Percentiles rank a stretch among this genome's conserved stretches.
Conservation (phyloP, 2,113 vertebrate genomes). For the Hemicordylus capensis region DNA sequence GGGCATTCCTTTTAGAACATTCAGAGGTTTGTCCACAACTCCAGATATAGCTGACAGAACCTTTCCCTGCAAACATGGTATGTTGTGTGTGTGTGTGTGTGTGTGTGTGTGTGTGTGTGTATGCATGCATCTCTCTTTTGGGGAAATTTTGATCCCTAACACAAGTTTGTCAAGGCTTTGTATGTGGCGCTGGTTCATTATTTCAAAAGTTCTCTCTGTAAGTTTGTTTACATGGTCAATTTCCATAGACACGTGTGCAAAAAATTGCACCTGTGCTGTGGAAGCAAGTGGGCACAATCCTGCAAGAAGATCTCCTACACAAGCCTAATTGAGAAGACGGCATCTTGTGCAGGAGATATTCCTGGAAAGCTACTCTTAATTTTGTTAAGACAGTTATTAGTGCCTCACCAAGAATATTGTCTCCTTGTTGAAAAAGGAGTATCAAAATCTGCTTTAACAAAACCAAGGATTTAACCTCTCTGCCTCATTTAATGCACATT, state of each 20-base stretch:
- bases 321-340: not conserved
- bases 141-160: too few relatives aligned
- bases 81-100: too few relatives aligned
- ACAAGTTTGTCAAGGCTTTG: not conserved
- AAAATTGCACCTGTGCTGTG: too few relatives aligned
- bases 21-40: slow-evolving; percentile 20
- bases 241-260: slow-evolving; percentile 25
- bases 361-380: not conserved
- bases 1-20: slow-evolving; percentile 23
- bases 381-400: not conserved
- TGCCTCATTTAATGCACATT: slow-evolving; percentile 11
- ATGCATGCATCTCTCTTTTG: not conserved
- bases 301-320: not conserved
- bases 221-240: not conserved
- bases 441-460: not conserved
- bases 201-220: slow-evolving; percentile 50
- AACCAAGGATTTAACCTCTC: slow-evolving; percentile 37
- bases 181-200: too few relatives aligned
- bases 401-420: not conserved
- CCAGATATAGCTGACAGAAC: slow-evolving; percentile 44
- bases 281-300: not conserved
- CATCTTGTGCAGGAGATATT: not conserved
- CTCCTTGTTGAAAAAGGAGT: slow-evolving; percentile 26
- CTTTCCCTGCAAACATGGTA: slow-evolving; percentile 8
- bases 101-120: too few relatives aligned